Conservation (phyloP, 2,888 invertebrate genomes). For the Digitonthophagus gazella region DNA sequence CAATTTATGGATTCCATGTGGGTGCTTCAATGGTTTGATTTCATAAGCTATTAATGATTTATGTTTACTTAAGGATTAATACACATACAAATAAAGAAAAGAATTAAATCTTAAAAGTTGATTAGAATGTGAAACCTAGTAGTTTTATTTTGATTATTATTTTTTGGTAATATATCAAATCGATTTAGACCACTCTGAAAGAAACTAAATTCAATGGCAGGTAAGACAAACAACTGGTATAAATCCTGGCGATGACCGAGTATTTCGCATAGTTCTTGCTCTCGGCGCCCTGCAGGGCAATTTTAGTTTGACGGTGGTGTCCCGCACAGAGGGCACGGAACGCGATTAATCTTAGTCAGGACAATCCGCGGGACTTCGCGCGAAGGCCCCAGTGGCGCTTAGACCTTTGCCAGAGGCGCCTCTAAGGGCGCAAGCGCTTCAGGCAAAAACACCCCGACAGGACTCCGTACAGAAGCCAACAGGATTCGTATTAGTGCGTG, state of each 20-base stretch:
- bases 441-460: constrained; percentile 32
- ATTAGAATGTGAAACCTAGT: too few relatives aligned
- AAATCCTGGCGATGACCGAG: not conserved
- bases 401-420: constrained; percentile 29
- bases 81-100: too few relatives aligned
- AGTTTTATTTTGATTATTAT: too few relatives aligned
- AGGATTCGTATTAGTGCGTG: constrained; percentile 33
- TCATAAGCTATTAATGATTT: too few relatives aligned
- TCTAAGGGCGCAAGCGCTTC: constrained; percentile 31
- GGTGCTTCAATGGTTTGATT: too few relatives aligned
- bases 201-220: too few relatives aligned
- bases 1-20: too few relatives aligned
- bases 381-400: constrained; percentile 21
- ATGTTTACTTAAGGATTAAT: too few relatives aligned
- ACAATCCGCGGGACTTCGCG: constrained; percentile 21
- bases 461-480: constrained; percentile 27
- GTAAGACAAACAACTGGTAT: not conserved
- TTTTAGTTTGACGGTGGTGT: constrained; percentile 16
- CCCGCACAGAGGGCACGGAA: constrained; percentile 8
- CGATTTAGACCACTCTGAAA: too few relatives aligned
- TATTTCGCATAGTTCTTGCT: not conserved
- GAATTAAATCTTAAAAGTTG: too few relatives aligned
- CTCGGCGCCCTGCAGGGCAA: not conserved
- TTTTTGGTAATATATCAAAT: too few relatives aligned
- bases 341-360: constrained; percentile 6